These are phyloP conservation scores for Platorchestia sp. DNA, from an alignment of 1,140 invertebrate genomes.

Conservation along the genomic window DNA sequence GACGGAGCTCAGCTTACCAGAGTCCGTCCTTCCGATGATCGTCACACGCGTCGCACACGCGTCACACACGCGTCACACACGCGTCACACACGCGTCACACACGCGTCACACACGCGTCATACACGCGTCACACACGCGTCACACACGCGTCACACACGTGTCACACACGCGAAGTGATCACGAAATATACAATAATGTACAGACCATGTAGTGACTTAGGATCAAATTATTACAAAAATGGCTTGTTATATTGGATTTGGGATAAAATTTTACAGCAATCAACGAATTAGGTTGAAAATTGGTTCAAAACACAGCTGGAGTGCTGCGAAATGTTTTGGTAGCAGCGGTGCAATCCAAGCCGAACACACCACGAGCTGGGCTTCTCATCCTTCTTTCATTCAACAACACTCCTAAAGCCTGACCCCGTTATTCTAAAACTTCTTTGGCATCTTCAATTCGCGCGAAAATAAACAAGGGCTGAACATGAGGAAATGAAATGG, in stretches of 20 bases:
- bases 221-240: background rate
- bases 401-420: background rate
- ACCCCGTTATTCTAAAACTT: background rate
- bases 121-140: too few relatives aligned
- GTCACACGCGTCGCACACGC: too few relatives aligned
- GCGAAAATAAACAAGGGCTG: background rate
- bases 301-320: background rate
- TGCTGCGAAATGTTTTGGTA: background rate
- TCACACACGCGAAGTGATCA: background rate
- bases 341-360: too few relatives aligned
- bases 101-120: too few relatives aligned
- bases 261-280: background rate
- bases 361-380: background rate
- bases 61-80: too few relatives aligned
- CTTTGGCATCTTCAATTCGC: background rate
- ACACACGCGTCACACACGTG: too few relatives aligned
- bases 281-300: background rate
- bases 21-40: background rate
- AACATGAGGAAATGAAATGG: background rate
- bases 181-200: background rate
- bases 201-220: background rate
- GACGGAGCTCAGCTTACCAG: background rate
- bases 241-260: background rate
- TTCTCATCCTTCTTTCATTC: background rate
- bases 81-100: too few relatives aligned